phyloP scores from a whole-genome alignment of 2,888 invertebrate genomes.

The Caenorhabditis becei region DNA sequence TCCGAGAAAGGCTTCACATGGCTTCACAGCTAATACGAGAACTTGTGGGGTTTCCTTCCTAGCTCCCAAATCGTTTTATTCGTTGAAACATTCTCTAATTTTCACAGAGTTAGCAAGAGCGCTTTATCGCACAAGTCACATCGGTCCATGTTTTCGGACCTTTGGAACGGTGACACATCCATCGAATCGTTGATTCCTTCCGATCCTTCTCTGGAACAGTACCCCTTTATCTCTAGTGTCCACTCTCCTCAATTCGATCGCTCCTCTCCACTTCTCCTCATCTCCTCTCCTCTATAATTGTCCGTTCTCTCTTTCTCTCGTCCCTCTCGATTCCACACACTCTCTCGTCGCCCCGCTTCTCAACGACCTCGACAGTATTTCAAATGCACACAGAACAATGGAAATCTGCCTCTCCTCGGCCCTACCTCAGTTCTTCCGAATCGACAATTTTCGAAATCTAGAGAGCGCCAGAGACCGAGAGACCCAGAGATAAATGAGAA shows the following conservation, averaged over 20 bases:
- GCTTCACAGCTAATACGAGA: no score
- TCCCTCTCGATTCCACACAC: not conserved
- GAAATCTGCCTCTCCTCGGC: slow-evolving; percentile 28
- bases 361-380: slow-evolving; percentile 59
- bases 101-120: no score
- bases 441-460: slow-evolving; percentile 51
- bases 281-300: slow-evolving; percentile 21
- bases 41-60: no score
- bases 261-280: slow-evolving; percentile 1
- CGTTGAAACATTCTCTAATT: no score
- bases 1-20: no score
- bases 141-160: no score
- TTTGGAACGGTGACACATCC: no score
- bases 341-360: slow-evolving; percentile 11
- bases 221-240: no score
- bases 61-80: no score
- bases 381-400: slow-evolving; percentile 60
- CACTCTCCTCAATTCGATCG: not conserved
- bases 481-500: slow-evolving; percentile 14
- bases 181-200: no score
- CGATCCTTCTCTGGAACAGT: no score
- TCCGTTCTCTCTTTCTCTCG: slow-evolving; percentile 10
- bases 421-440: slow-evolving; percentile 2
- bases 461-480: slow-evolving; percentile 23
- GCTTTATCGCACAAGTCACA: no score